These are phyloP conservation scores for Drosophila dives DNA, from an alignment of 2,888 invertebrate genomes.

Conservation along the genomic window DNA sequence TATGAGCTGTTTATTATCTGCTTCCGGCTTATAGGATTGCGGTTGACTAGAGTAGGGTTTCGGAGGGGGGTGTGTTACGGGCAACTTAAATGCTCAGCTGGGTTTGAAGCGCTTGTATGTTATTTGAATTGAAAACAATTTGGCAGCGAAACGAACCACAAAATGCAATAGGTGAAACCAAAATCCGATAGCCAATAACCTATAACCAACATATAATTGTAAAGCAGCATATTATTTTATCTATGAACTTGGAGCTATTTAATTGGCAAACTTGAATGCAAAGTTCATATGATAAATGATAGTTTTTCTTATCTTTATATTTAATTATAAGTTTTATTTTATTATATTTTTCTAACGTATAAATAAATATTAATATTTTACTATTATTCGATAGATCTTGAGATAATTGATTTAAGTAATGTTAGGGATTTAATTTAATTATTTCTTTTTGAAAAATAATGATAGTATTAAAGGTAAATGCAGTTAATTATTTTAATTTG, in stretches of 20 bases:
- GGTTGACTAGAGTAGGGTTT: slow-evolving; percentile 9
- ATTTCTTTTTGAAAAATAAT: neutral
- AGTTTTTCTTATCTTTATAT: neutral
- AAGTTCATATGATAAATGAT: neutral
- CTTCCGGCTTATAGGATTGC: slow-evolving; percentile 45
- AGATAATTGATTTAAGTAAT: neutral
- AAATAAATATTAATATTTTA: neutral
- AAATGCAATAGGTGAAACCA: slow-evolving; percentile 34
- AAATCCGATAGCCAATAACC: slow-evolving; percentile 7
- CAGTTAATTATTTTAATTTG: neutral
- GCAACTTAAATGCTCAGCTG: slow-evolving; percentile 36
- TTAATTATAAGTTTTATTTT: neutral
- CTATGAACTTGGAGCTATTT: neutral
- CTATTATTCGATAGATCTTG: neutral
- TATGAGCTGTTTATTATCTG: slow-evolving; percentile 76
- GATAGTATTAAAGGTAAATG: neutral
- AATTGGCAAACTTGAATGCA: neutral
- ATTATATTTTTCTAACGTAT: neutral
- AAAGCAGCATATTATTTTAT: neutral
- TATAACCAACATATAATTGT: neutral
- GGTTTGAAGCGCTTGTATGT: slow-evolving; percentile 18
- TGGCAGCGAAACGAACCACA: slow-evolving; percentile 42
- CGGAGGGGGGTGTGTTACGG: neutral
- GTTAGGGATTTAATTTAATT: neutral
- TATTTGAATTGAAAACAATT: slow-evolving; percentile 49